These are phyloP conservation scores for Electrophaes corylata DNA, from an alignment of 2,888 invertebrate genomes.

Conservation along the genomic window DNA sequence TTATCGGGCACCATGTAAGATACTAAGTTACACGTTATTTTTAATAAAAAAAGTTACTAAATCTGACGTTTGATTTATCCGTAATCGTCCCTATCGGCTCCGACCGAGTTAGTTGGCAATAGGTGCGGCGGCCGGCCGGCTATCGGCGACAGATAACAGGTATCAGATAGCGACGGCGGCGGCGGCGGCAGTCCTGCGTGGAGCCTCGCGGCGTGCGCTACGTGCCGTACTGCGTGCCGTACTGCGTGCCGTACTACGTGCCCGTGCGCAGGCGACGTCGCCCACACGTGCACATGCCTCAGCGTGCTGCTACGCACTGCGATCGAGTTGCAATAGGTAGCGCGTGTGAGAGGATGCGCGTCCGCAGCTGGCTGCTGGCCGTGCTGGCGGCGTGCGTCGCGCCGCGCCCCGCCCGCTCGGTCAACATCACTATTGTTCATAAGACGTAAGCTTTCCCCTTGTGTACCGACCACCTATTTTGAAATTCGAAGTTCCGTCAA, in stretches of 20 bases:
- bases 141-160: constrained; percentile 15
- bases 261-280: no score
- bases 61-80: constrained; percentile 23
- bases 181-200: no score
- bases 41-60: constrained; percentile 25
- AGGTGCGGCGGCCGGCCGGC: background rate
- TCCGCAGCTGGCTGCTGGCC: constrained; percentile 26
- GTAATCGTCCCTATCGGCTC: constrained; percentile 3
- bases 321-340: no score
- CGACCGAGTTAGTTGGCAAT: background rate
- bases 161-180: constrained; percentile 23
- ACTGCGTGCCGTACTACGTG: no score
- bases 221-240: no score
- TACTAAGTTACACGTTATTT: constrained; percentile 30
- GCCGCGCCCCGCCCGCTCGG: background rate
- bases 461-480: no score
- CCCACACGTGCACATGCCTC: no score
- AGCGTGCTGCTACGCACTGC: no score
- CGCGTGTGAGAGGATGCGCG: background rate
- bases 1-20: constrained; percentile 28
- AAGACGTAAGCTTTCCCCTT: constrained; percentile 20
- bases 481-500: background rate
- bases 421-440: constrained; percentile 51
- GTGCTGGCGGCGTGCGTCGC: constrained; percentile 25
- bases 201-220: no score